phyloP scores from a whole-genome alignment of 2,888 invertebrate genomes.

The Gisinianus flammeolus region DNA sequence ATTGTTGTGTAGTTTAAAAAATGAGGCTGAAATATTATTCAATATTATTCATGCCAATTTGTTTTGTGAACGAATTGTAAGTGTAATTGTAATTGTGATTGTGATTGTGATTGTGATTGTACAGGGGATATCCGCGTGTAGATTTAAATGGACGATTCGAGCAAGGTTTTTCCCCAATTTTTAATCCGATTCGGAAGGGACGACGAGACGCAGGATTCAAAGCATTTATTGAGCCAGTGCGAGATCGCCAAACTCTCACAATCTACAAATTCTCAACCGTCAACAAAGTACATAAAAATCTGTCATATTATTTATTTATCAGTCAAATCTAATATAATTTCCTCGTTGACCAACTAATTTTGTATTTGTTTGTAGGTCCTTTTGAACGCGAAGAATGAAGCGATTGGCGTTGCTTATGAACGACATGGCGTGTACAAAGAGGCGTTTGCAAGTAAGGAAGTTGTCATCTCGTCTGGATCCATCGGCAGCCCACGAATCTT shows the following conservation, averaged over 20 bases:
- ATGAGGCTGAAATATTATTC: too few species aligned
- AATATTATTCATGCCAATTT: too few species aligned
- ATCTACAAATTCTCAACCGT: slow-evolving; percentile 42
- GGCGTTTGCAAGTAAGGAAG: slow-evolving; percentile 49
- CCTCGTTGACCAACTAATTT: not conserved
- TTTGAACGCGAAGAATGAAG: slow-evolving; percentile 48
- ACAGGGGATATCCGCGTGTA: slow-evolving; percentile 34
- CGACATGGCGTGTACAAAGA: slow-evolving; percentile 49
- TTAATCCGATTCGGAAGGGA: slow-evolving; percentile 53
- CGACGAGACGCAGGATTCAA: slow-evolving; percentile 51
- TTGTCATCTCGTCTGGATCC: slow-evolving; percentile 52
- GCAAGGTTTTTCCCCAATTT: slow-evolving; percentile 52
- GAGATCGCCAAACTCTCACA: slow-evolving; percentile 26
- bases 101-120: too few species aligned
- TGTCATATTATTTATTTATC: not conserved
- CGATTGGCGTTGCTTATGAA: slow-evolving; percentile 53
- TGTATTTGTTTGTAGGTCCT: slow-evolving; percentile 42
- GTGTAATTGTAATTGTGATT: too few species aligned
- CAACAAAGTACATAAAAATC: slow-evolving; percentile 19
- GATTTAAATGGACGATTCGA: slow-evolving; percentile 41
- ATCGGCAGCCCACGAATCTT: slow-evolving; percentile 50
- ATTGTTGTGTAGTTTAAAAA: too few species aligned
- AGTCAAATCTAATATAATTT: too few species aligned
- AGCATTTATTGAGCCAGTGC: slow-evolving; percentile 47
- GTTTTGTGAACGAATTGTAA: too few species aligned